A percentile compares a stretch with the other conserved stretches of the same genome.
Conservation (phyloP, 1,140 invertebrate genomes). For the Leptinotarsa lineolata region DNA sequence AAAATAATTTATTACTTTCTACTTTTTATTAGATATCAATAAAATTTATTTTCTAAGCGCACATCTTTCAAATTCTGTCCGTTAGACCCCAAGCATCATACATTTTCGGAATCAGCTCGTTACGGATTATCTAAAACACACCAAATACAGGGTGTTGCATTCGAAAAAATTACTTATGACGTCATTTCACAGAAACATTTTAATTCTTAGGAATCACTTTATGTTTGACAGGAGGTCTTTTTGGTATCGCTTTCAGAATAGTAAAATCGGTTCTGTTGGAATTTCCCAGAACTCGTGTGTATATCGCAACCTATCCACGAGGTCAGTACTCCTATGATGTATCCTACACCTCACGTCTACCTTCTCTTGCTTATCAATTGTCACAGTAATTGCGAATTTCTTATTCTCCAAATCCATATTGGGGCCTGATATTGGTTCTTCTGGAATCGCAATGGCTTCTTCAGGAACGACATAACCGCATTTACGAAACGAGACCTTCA, state of each 20-base stretch:
- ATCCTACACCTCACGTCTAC: constrained; percentile 70
- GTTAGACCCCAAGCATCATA: too few relatives aligned
- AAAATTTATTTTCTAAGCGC: too few relatives aligned
- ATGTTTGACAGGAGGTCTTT: constrained; percentile 26
- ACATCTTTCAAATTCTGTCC: too few relatives aligned
- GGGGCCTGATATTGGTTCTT: constrained; percentile 74
- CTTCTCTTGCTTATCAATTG: constrained; percentile 72
- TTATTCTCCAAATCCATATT: constrained; percentile 76
- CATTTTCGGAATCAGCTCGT: too few relatives aligned
- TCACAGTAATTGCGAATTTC: constrained; percentile 79
- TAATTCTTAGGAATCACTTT: constrained; percentile 11
- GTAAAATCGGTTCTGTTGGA: constrained; percentile 58
- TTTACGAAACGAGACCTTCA: constrained; percentile 72
- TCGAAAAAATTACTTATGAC: too few relatives aligned
- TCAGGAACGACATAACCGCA: constrained; percentile 69
- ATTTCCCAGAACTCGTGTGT: constrained; percentile 62
- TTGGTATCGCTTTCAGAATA: constrained; percentile 41
- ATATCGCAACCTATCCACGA: constrained; percentile 62
- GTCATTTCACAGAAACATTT: background rate
- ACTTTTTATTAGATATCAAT: too few relatives aligned
- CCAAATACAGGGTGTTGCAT: too few relatives aligned
- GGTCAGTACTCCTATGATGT: constrained; percentile 70
- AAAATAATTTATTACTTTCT: too few relatives aligned
- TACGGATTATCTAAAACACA: too few relatives aligned
- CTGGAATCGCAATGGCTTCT: constrained; percentile 74